phyloP scores from a whole-genome alignment of 1,140 invertebrate genomes.

The Halictus rubicundus region DNA sequence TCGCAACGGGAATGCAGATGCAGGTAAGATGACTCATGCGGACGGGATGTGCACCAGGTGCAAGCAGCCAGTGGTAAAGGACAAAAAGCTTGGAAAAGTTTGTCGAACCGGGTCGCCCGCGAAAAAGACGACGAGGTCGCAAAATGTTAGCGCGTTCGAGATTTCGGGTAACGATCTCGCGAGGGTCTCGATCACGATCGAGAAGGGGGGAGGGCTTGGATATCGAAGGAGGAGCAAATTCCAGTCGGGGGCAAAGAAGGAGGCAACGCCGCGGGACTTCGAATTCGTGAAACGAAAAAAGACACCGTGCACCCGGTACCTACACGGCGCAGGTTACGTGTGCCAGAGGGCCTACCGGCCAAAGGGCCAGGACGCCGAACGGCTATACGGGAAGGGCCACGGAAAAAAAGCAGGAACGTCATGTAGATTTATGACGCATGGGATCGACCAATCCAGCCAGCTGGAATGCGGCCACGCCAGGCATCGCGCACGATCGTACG shows the following conservation, averaged over 20 bases:
- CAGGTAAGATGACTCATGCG: no score
- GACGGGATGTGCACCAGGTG: no score
- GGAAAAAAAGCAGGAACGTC: conserved; percentile 46
- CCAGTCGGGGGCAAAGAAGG: background rate
- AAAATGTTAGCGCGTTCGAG: no score
- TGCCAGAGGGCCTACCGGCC: conserved; percentile 26
- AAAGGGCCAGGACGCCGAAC: no score
- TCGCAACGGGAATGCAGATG: no score
- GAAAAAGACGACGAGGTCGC: no score
- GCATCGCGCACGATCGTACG: conserved; percentile 49
- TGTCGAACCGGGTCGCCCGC: no score
- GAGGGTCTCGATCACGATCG: background rate
- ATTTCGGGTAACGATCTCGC: no score
- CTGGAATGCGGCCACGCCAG: conserved; percentile 62
- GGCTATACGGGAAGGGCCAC: conserved; percentile 38
- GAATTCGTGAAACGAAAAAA: conserved; percentile 22
- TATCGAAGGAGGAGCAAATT: background rate
- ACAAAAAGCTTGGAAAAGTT: no score
- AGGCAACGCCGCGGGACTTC: background rate
- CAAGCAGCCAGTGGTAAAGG: no score
- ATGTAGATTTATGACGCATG: conserved; percentile 57
- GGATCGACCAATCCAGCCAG: conserved; percentile 50
- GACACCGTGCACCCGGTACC: background rate
- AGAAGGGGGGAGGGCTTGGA: background rate
- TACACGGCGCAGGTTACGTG: conserved; percentile 19